A percentile compares a stretch with the other conserved stretches of the same genome.
Evolutionary conservation across 2,113 vertebrate species (phyloP).

Genomic region (Trinectes maculatus): DNA sequence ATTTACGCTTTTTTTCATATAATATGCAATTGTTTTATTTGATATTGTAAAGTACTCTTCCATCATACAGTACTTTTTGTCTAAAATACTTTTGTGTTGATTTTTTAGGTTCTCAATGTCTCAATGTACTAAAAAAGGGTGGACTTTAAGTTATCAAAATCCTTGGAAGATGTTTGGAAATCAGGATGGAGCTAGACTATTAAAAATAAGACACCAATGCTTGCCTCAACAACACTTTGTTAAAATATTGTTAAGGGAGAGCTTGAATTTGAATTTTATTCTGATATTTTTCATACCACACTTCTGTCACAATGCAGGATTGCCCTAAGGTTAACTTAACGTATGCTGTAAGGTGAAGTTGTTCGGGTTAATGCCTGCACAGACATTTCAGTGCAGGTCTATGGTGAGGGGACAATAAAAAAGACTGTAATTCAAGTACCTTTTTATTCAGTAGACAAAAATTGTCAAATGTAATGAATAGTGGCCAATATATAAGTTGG

Average conservation of each 20-base stretch:
- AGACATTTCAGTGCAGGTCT: constrained; percentile 17
- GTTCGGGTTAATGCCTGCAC: constrained; percentile 10
- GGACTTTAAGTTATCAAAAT: constrained; percentile 13
- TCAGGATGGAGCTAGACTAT: constrained; percentile 42
- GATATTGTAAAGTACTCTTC: no score
- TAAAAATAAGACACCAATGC: constrained; percentile 56
- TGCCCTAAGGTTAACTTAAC: constrained; percentile 30
- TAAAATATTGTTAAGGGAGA: constrained; percentile 43
- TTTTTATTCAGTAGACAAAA: constrained; percentile 61
- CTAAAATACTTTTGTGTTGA: background rate
- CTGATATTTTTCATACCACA: constrained; percentile 48
- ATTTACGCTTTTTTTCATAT: no score
- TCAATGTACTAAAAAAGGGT: constrained; percentile 66
- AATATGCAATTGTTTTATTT: no score
- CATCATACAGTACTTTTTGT: background rate
- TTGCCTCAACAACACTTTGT: constrained; percentile 65
- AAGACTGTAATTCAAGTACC: constrained; percentile 49
- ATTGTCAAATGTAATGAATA: constrained; percentile 68
- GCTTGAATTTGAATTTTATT: constrained; percentile 54
- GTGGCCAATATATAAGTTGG: constrained; percentile 50
- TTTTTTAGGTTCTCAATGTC: constrained; percentile 71
- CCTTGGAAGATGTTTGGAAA: constrained; percentile 28
- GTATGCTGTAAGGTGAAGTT: constrained; percentile 17
- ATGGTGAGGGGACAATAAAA: constrained; percentile 36
- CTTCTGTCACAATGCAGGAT: constrained; percentile 30